Conservation (phyloP, 2,797 vertebrate genomes). For the Notolepis coatsorum region DNA sequence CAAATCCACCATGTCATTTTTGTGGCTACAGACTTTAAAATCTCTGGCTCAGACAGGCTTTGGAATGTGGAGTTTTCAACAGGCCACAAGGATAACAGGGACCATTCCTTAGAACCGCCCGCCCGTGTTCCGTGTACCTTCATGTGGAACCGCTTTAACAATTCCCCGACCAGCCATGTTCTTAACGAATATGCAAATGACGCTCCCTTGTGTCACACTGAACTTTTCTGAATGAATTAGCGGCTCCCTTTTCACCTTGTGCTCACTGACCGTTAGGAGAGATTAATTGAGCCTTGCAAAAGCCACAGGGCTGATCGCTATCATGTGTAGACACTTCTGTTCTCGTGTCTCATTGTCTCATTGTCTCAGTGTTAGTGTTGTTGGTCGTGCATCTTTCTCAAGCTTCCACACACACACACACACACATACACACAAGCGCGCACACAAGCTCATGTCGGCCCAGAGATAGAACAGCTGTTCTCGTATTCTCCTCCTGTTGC, state of each 20-base stretch:
- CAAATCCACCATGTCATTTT: not conserved
- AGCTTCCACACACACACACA: not conserved
- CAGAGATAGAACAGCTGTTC: conserved; percentile 57
- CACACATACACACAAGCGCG: conserved; percentile 33
- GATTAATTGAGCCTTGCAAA: conserved; percentile 18
- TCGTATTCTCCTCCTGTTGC: conserved; percentile 58
- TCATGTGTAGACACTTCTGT: conserved; percentile 34
- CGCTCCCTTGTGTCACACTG: conserved; percentile 27
- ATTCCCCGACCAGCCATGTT: not conserved
- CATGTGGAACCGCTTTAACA: not conserved
- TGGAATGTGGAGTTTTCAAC: not conserved
- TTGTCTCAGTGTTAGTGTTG: conserved; percentile 48
- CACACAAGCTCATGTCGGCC: too few species aligned
- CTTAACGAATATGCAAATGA: conserved; percentile 27
- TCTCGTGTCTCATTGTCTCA: conserved; percentile 15
- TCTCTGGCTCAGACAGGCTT: not conserved
- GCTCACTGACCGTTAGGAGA: conserved; percentile 2
- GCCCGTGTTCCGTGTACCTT: not conserved
- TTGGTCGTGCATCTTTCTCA: not conserved
- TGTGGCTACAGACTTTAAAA: conserved; percentile 11
- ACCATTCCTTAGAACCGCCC: not conserved
- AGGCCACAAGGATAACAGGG: not conserved
- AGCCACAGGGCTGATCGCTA: conserved; percentile 37
- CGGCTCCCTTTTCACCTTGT: conserved; percentile 23
- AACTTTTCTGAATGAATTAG: conserved; percentile 32